These are phyloP conservation scores for Machimus rusticus DNA, from an alignment of 2,888 invertebrate genomes.

Conservation along the genomic window DNA sequence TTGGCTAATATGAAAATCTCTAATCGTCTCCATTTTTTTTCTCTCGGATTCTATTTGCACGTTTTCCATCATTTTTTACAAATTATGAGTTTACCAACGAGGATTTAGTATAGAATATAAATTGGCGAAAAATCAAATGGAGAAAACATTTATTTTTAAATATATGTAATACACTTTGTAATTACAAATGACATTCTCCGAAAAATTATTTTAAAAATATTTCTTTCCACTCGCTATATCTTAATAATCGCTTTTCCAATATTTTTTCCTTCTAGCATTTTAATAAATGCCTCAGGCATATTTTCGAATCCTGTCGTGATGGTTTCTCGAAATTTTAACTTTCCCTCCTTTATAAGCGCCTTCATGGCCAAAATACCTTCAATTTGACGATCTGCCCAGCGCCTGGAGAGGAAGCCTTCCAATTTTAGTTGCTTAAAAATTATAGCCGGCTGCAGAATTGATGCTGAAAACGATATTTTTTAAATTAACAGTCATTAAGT, in stretches of 20 bases:
- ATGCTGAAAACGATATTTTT: background rate
- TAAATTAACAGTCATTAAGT: background rate
- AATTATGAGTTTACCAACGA: too few species aligned
- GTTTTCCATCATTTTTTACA: too few species aligned
- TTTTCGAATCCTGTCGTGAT: slow-evolving; percentile 77
- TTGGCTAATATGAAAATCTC: too few species aligned
- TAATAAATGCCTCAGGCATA: slow-evolving; percentile 74
- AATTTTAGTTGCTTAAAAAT: slow-evolving; percentile 68
- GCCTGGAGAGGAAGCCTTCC: slow-evolving; percentile 65
- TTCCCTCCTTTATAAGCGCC: slow-evolving; percentile 73
- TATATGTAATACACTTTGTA: too few species aligned
- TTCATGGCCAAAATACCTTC: slow-evolving; percentile 72
- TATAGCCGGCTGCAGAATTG: slow-evolving; percentile 66
- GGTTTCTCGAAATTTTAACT: slow-evolving; percentile 74
- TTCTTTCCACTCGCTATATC: background rate
- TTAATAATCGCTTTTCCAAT: slow-evolving; percentile 71
- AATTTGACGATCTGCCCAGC: slow-evolving; percentile 69
- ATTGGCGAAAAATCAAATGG: too few species aligned
- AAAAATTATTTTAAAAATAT: background rate
- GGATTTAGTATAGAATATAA: too few species aligned
- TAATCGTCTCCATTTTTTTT: too few species aligned
- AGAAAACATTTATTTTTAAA: too few species aligned
- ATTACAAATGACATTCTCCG: too few species aligned
- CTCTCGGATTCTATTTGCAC: too few species aligned
- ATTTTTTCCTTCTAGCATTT: slow-evolving; percentile 71